These are phyloP conservation scores for Hedya salicella DNA, from an alignment of 2,888 invertebrate genomes.

Conservation along the genomic window DNA sequence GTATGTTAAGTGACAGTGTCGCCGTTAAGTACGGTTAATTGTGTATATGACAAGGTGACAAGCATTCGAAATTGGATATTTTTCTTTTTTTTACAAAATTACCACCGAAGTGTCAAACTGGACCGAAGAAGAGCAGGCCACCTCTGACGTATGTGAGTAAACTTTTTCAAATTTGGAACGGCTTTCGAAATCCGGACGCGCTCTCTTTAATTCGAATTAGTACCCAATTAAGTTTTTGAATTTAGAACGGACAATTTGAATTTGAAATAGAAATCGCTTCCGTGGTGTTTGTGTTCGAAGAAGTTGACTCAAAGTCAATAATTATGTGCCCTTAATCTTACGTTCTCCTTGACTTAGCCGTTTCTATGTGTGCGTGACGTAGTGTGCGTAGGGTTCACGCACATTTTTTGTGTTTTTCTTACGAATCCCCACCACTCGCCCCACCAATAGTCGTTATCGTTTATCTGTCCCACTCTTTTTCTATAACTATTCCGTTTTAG, in stretches of 20 bases:
- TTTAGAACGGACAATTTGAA: slow-evolving; percentile 11
- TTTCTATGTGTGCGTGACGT: slow-evolving; percentile 61
- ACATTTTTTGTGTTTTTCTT: slow-evolving; percentile 82
- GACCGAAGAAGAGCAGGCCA: slow-evolving; percentile 82
- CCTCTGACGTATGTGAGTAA: slow-evolving; percentile 84
- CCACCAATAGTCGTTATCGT: slow-evolving; percentile 74
- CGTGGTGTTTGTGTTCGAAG: slow-evolving; percentile 15
- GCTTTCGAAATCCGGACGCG: slow-evolving; percentile 22
- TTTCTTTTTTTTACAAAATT: slow-evolving; percentile 79
- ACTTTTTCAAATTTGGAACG: slow-evolving; percentile 47
- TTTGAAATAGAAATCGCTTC: slow-evolving; percentile 24
- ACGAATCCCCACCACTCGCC: slow-evolving; percentile 70
- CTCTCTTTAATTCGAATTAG: slow-evolving; percentile 22
- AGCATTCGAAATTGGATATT: slow-evolving; percentile 69
- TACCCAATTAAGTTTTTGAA: slow-evolving; percentile 6
- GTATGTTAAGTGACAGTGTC: slow-evolving; percentile 77
- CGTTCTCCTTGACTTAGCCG: slow-evolving; percentile 63
- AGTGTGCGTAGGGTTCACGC: slow-evolving; percentile 78
- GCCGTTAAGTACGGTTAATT: slow-evolving; percentile 69
- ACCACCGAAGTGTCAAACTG: slow-evolving; percentile 84
- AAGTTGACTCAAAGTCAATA: slow-evolving; percentile 52
- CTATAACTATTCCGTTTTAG: slow-evolving; percentile 70
- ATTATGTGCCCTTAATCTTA: slow-evolving; percentile 69
- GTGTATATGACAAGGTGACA: slow-evolving; percentile 75
- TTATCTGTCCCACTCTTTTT: slow-evolving; percentile 83